These are phyloP conservation scores for Nymphalis polychloros DNA, from an alignment of 2,888 invertebrate species.

Conservation along the genomic window DNA sequence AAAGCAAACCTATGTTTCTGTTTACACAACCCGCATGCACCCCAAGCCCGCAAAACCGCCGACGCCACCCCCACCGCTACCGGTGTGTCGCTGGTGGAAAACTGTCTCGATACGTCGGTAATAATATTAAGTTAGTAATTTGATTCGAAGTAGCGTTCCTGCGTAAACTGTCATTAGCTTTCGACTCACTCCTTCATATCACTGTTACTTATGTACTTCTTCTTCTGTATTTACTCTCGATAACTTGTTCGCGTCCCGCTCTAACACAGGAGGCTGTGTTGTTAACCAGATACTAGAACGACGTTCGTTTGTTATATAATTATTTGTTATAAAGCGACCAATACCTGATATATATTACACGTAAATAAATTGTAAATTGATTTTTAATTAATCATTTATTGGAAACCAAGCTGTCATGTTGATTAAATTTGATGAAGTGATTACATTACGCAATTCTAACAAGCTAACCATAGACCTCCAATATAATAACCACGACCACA, in stretches of 20 bases:
- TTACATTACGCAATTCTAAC: neutral
- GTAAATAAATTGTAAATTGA: too few relatives aligned
- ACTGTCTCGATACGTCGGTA: neutral
- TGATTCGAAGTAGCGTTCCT: constrained; percentile 1
- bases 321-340: neutral
- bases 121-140: constrained; percentile 11
- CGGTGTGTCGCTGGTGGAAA: neutral
- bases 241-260: neutral
- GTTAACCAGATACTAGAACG: neutral
- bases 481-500: too few relatives aligned
- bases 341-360: too few relatives aligned
- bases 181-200: neutral
- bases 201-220: too few relatives aligned
- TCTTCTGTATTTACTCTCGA: neutral
- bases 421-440: neutral
- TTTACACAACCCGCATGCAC: constrained; percentile 36
- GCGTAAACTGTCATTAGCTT: neutral
- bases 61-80: neutral
- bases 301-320: neutral
- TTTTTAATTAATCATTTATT: too few relatives aligned
- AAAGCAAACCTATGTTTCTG: constrained; percentile 40
- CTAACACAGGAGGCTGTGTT: neutral
- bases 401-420: too few relatives aligned
- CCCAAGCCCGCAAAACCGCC: constrained; percentile 28
- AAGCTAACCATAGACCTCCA: neutral